Evolutionary conservation across 1,140 invertebrate species (phyloP).

Genomic region (Neodiprion fabricii): DNA sequence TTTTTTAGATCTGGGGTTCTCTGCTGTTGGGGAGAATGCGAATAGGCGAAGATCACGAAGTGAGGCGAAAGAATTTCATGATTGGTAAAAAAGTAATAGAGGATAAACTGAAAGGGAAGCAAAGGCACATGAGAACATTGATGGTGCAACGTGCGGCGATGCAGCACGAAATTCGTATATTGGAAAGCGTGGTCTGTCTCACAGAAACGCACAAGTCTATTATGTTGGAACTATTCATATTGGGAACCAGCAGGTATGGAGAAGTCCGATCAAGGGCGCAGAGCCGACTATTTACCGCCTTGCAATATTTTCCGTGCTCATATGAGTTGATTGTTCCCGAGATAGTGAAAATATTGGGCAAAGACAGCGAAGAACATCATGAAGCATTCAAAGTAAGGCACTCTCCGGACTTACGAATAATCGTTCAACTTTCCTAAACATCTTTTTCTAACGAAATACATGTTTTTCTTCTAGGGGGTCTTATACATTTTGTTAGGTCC

Average conservation of each 20-base stretch:
- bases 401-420: slow-evolving; percentile 15
- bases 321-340: slow-evolving; percentile 66
- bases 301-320: slow-evolving; percentile 67
- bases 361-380: slow-evolving; percentile 68
- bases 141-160: slow-evolving; percentile 70
- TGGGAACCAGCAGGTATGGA: slow-evolving; percentile 74
- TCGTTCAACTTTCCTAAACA: slow-evolving; percentile 7
- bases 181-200: slow-evolving; percentile 52
- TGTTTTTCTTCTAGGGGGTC: slow-evolving; percentile 65
- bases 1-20: slow-evolving; percentile 67
- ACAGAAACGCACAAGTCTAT: slow-evolving; percentile 68
- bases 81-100: slow-evolving; percentile 68
- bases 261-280: slow-evolving; percentile 73
- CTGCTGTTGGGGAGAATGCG: slow-evolving; percentile 66
- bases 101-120: slow-evolving; percentile 67
- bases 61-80: slow-evolving; percentile 66
- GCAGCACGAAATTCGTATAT: slow-evolving; percentile 71
- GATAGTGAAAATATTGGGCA: slow-evolving; percentile 66
- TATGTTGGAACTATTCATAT: slow-evolving; percentile 68
- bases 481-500: slow-evolving; percentile 78
- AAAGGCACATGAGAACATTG: slow-evolving; percentile 69
- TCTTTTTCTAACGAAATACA: neutral
- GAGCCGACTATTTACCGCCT: slow-evolving; percentile 60
- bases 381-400: slow-evolving; percentile 73
- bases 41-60: slow-evolving; percentile 62